Conservation (phyloP, 1,140 invertebrate species). For the Ptiloglossa arizonensis region DNA sequence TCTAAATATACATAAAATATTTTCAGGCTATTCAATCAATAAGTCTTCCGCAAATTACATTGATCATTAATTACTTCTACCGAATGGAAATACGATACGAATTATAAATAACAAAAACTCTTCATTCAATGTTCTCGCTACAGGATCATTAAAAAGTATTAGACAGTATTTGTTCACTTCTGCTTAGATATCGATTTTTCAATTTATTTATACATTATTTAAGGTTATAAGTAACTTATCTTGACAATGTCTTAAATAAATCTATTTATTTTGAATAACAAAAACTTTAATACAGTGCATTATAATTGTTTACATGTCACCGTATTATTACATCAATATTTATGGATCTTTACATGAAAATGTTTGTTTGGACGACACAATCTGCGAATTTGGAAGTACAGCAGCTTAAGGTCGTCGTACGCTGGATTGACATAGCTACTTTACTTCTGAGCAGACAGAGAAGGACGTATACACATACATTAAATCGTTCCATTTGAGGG, state of each 20-base stretch:
- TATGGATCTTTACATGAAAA: background rate
- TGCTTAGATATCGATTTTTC: slow-evolving; percentile 20
- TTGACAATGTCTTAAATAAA: no score
- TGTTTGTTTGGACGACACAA: background rate
- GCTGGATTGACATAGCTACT: slow-evolving; percentile 45
- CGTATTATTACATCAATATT: background rate
- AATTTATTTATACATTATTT: background rate
- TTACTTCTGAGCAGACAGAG: slow-evolving; percentile 6
- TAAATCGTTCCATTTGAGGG: no score
- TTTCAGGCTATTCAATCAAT: background rate
- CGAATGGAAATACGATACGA: background rate
- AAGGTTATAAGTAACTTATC: background rate
- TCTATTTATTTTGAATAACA: background rate
- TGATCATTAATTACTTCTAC: background rate
- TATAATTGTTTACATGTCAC: background rate
- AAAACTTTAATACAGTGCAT: background rate
- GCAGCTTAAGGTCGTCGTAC: slow-evolving; percentile 43
- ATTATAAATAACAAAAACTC: no score
- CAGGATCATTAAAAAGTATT: background rate
- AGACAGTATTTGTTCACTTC: background rate
- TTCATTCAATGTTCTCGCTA: background rate
- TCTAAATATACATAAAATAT: background rate
- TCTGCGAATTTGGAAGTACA: slow-evolving; percentile 28
- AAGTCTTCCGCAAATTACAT: background rate
- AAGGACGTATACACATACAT: background rate